Base-by-base conservation (phyloP, 2,113 vertebrate species). In the Xiphorhynchus elegans region DNA sequence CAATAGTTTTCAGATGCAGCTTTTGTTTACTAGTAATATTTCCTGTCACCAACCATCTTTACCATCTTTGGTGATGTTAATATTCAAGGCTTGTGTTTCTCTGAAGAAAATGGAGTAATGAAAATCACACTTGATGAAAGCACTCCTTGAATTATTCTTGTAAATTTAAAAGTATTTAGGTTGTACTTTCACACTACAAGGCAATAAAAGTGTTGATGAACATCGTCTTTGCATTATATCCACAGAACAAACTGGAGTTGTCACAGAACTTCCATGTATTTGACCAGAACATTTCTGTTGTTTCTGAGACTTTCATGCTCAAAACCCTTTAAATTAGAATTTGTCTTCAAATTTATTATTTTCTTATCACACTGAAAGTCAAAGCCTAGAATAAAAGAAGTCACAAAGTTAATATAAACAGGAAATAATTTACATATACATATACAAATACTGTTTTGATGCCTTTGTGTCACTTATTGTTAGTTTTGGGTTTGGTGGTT, bases 1-100 rank as follows among this genome's bases (percentile, higher is more conserved):
- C 96, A 98, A 97, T 98, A 97, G 97, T 97, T 98, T 97, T 98
- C 97, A 96, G 96, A 98, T 96, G 87, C 96, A 96, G 97, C 90
- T 96, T 95, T 98, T 98, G 97, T 98, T 98, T 98, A 98, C 97
- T 97, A 98, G 97, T 97, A 98, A 97, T 94, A 97, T 97, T 98
- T 97, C 91, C 93, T 92, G 97, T 95, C 95, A 95, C 47, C 50
- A 83, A 67, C 82, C 95, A 94, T 97, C 95, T 97, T 80, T 97
- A 79, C 88, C 72, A 91, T 96, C 91, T 97, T 97, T 88, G 46
- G 69, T 89, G 31, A 29, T 77, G 85, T 97, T 97, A 98, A 97
- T 97, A 98, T 98, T 98, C 96, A 94, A 93, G 90, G 82, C 94
- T 89, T 93, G 93, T 93, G 77, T 95, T 97, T 97, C 93, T 95